Evolutionary conservation across 2,113 vertebrate genomes (phyloP), one percentile per base, ranked within the genome.

Genomic region (Sminthopsis crassicaudata): DNA sequence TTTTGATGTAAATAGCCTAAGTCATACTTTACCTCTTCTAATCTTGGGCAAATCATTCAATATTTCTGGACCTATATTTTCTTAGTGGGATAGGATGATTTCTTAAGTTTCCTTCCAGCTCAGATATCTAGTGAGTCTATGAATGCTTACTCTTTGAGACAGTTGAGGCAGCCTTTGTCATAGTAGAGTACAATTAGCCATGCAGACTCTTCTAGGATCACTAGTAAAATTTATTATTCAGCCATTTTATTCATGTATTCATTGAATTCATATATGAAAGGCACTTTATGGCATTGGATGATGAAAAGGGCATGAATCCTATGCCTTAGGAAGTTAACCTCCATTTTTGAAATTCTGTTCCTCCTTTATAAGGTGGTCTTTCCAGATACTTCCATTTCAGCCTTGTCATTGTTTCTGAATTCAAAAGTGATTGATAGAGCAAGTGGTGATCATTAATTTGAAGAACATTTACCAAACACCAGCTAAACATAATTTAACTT

Each of bases 351-450:
- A 50, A 88, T 42, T 84, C 0, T 0, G 9, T 91, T 50, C 93
- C 14, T 92, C 67, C 50, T 96, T 93, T 92, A 92, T 76, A 91
- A 96, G 93, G 53, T 90, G 30, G 60, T 24, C 24, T 5, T 53
- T 14, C 46, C 48, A 54, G 46, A 51, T 55, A 60, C 91, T 96
- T 93, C 76, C 88, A 88, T 46, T 26, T 92, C 84, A 23, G 26
- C 27, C 42, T 92, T 95, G 46, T 92, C 42, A 51, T 36, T 57
- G 6, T 36, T 91, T 93, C 50, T 60, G 90, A 52, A 27, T 53
- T 84, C 60, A 42, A 5, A 24, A 84, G n/a, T 16, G 67, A 84
- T 23, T 84, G 67, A 42, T 0, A 88, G 46, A 96, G 52, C n/a
- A 14, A 92, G 88, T 3, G 30, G 55, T 27, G 2, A 23, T 23